Conservation (phyloP, 2,888 invertebrate genomes). For the Oscheius sp. region DNA sequence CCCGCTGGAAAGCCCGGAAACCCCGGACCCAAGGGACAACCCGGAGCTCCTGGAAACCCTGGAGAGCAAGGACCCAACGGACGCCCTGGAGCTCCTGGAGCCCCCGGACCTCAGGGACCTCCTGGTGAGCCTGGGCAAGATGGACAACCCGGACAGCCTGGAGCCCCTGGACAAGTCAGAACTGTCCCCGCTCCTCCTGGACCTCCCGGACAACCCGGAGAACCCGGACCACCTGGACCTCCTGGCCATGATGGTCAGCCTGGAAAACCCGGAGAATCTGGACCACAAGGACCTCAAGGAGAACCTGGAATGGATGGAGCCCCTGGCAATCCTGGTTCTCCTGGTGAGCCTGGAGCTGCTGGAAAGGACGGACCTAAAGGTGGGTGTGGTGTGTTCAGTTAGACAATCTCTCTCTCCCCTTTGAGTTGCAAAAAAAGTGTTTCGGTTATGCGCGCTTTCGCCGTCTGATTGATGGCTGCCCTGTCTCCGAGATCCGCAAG, state of each 20-base stretch:
- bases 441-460: constrained; percentile 15
- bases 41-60: constrained; percentile 41
- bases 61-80: constrained; percentile 60
- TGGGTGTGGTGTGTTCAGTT: constrained; percentile 1
- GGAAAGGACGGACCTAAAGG: constrained; percentile 50
- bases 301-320: constrained; percentile 49
- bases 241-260: constrained; percentile 39
- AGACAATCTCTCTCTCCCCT: not conserved
- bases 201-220: constrained; percentile 58
- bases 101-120: constrained; percentile 61
- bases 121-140: constrained; percentile 56
- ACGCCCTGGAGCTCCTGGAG: constrained; percentile 58
- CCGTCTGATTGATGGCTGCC: constrained; percentile 20
- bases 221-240: constrained; percentile 33
- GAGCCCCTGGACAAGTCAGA: constrained; percentile 51
- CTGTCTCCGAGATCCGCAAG: constrained; percentile 3
- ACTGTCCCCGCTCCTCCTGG: constrained; percentile 57
- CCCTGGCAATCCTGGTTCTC: constrained; percentile 53
- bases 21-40: constrained; percentile 58
- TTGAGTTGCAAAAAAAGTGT: constrained; percentile 23
- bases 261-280: constrained; percentile 54
- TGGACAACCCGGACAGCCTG: constrained; percentile 50
- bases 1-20: constrained; percentile 59
- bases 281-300: constrained; percentile 37
- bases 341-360: constrained; percentile 54